These are phyloP conservation scores for Caenorhabditis zanzibari DNA, from an alignment of 2,888 invertebrate genomes.

Conservation along the genomic window DNA sequence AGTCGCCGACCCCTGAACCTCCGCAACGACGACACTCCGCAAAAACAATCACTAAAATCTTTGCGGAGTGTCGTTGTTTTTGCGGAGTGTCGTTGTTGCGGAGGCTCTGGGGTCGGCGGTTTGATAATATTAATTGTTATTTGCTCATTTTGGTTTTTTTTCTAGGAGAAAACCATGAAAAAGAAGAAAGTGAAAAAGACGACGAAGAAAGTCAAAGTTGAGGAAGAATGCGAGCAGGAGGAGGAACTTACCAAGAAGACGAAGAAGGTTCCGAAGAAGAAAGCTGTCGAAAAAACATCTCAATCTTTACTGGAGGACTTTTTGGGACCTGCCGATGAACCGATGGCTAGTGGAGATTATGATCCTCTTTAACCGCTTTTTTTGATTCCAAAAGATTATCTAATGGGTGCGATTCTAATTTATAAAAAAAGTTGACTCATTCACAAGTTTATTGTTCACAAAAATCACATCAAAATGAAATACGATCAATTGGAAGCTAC, in stretches of 20 bases:
- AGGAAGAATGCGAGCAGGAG: conserved; percentile 43
- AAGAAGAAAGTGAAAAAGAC: conserved; percentile 55
- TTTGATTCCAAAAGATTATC: neutral
- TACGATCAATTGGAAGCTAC: too few species aligned
- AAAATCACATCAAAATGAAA: too few species aligned
- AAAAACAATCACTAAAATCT: too few species aligned
- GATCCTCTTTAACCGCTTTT: conserved; percentile 53
- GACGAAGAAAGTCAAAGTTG: conserved; percentile 39
- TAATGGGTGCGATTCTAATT: too few species aligned
- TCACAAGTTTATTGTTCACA: too few species aligned
- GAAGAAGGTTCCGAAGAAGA: conserved; percentile 54
- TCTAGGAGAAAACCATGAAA: conserved; percentile 31
- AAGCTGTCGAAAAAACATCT: conserved; percentile 45
- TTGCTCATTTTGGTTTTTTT: neutral
- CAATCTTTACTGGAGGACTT: conserved; percentile 62
- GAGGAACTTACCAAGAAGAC: conserved; percentile 49
- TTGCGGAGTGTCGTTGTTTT: too few species aligned
- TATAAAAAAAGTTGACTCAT: too few species aligned
- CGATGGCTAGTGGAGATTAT: conserved; percentile 51
- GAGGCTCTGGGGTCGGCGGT: too few species aligned
- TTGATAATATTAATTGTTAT: too few species aligned
- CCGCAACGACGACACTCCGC: too few species aligned
- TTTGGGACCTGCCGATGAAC: conserved; percentile 52
- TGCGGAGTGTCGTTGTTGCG: too few species aligned
- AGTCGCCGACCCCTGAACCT: too few species aligned